A percentile compares a stretch with the other conserved stretches of the same genome.
phyloP scores from a whole-genome alignment of 2,113 vertebrate genomes.

The Proteles cristata region DNA sequence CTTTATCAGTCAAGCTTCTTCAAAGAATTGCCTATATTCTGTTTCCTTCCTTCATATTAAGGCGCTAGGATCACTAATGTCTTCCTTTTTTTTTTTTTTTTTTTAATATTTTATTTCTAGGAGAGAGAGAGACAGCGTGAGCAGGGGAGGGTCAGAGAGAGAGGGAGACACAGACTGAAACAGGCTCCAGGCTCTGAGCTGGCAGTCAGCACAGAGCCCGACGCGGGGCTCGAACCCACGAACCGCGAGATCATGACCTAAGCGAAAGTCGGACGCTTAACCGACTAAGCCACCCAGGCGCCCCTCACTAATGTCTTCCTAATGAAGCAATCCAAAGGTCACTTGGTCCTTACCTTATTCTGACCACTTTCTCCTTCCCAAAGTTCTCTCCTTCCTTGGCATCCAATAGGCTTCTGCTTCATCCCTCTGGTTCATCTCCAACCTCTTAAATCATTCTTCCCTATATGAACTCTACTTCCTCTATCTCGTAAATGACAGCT shows the following conservation, averaged over 20 bases:
- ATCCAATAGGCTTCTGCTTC: background rate
- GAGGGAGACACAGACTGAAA: too few relatives aligned
- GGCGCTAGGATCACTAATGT: background rate
- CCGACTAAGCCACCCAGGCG: too few relatives aligned
- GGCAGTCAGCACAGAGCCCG: too few relatives aligned
- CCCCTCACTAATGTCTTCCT: background rate
- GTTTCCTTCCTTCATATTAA: background rate
- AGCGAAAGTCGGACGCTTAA: too few relatives aligned
- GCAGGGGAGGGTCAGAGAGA: too few relatives aligned
- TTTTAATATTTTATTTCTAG: too few relatives aligned
- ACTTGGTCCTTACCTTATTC: background rate
- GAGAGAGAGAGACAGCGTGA: too few relatives aligned
- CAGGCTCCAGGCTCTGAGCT: too few relatives aligned
- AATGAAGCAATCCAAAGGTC: background rate
- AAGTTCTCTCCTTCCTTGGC: background rate
- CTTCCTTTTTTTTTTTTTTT: too few relatives aligned
- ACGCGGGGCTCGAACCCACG: too few relatives aligned
- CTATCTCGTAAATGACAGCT: background rate
- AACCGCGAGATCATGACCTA: too few relatives aligned
- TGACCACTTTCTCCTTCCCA: background rate
- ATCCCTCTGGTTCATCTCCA: background rate
- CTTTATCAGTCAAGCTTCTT: background rate
- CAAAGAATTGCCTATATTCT: background rate
- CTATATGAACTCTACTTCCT: background rate
- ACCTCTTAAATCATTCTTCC: slow-evolving; percentile 7